A percentile compares a stretch with the other conserved stretches of the same genome.
phyloP scores from a whole-genome alignment of 2,113 vertebrate species.

The Suricata suricatta region DNA sequence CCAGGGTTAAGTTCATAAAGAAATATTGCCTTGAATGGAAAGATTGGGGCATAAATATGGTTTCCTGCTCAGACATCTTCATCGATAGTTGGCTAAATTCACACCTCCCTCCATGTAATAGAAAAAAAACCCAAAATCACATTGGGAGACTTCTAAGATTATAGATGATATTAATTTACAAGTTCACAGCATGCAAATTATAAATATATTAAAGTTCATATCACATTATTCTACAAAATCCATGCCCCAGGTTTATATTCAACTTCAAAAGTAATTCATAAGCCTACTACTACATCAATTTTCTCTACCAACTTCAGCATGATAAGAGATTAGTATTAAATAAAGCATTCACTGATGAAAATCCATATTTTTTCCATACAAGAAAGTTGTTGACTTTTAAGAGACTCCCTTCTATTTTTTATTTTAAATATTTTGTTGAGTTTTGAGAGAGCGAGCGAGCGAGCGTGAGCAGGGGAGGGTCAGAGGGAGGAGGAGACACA shows the following conservation, averaged over 20 bases:
- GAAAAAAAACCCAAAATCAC: background rate
- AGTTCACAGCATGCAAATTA: background rate
- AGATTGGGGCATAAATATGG: background rate
- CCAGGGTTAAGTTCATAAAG: background rate
- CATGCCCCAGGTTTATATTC: background rate
- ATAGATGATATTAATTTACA: background rate
- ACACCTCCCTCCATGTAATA: background rate
- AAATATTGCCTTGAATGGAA: background rate
- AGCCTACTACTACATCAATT: background rate
- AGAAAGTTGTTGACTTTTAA: background rate
- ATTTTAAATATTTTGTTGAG: no score
- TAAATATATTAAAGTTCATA: background rate
- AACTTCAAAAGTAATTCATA: background rate
- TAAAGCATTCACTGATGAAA: background rate
- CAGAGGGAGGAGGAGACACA: no score
- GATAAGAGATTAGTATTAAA: background rate
- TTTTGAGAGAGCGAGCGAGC: no score
- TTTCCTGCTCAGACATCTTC: background rate
- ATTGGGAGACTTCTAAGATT: background rate
- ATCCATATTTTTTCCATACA: background rate
- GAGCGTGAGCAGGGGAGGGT: no score
- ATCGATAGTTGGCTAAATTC: background rate
- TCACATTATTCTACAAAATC: background rate
- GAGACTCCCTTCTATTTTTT: no score
- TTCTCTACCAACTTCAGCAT: background rate